Conservation (phyloP, 2,113 vertebrate genomes). For the Clarias batrachus region DNA sequence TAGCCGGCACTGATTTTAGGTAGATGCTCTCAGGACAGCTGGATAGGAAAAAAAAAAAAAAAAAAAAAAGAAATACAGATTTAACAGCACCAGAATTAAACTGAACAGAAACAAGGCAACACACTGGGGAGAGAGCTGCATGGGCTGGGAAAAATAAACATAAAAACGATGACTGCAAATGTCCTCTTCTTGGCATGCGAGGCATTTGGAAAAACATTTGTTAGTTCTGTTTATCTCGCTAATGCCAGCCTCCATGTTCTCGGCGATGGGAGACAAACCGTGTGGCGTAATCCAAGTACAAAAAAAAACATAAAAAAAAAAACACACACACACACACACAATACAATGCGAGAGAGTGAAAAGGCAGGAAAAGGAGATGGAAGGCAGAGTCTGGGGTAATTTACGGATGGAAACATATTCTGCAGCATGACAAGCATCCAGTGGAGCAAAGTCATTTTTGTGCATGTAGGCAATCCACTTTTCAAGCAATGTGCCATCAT, state of each 20-base stretch:
- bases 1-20: constrained; percentile 39
- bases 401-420: constrained; percentile 52
- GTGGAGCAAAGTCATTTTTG: neutral
- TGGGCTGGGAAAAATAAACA: neutral
- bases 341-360: constrained; percentile 19
- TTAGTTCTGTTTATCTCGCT: constrained; percentile 5
- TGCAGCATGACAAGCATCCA: constrained; percentile 5
- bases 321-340: neutral
- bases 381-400: constrained; percentile 50
- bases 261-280: neutral
- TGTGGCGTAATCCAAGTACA: neutral
- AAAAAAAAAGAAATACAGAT: neutral
- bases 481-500: constrained; percentile 15
- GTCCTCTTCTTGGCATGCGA: neutral
- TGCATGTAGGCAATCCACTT: neutral
- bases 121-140: neutral
- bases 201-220: neutral
- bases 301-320: neutral
- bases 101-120: neutral
- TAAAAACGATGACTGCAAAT: constrained; percentile 16
- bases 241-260: constrained; percentile 2
- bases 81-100: neutral
- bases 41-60: neutral
- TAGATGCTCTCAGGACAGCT: constrained; percentile 35
- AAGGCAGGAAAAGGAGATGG: constrained; percentile 38